Evolutionary conservation across 2,797 vertebrate species (phyloP).

Genomic region (Triplophysa yarkandensis): DNA sequence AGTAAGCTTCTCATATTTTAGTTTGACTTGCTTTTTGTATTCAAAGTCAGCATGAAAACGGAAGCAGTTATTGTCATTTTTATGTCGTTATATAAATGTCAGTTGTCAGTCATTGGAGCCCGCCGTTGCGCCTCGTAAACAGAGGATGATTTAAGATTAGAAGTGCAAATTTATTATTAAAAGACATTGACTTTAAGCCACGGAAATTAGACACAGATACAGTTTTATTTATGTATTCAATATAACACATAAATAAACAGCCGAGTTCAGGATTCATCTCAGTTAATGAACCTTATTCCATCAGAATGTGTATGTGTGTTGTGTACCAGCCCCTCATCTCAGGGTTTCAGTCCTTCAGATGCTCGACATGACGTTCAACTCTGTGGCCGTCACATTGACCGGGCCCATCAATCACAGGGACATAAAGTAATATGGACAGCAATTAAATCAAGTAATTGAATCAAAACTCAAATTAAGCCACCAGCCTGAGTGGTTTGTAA

Average conservation of each 20-base stretch:
- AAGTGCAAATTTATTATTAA: too few relatives aligned
- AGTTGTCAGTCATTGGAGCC: too few relatives aligned
- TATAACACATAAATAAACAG: slow-evolving; percentile 18
- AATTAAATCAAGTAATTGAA: slow-evolving; percentile 58
- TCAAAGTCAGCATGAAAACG: too few relatives aligned
- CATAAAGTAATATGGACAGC: slow-evolving; percentile 56
- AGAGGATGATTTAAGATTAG: too few relatives aligned
- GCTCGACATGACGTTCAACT: slow-evolving; percentile 13
- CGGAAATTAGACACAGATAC: too few relatives aligned
- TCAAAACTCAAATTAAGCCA: slow-evolving; percentile 57
- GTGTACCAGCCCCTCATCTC: not conserved
- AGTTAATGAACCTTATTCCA: slow-evolving; percentile 15
- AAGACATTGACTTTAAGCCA: too few relatives aligned
- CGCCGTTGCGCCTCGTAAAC: too few relatives aligned
- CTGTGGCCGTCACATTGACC: slow-evolving; percentile 41
- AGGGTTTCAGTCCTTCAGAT: slow-evolving; percentile 23
- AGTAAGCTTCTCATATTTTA: too few relatives aligned
- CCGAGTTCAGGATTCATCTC: slow-evolving; percentile 35
- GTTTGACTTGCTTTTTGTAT: too few relatives aligned
- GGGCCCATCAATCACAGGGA: slow-evolving; percentile 55
- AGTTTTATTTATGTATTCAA: not conserved
- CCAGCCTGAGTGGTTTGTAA: slow-evolving; percentile 56
- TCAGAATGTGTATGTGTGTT: not conserved
- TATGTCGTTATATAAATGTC: too few relatives aligned
- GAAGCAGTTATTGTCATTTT: too few relatives aligned